phyloP scores from a whole-genome alignment of 2,113 vertebrate genomes.

The Australoheros scitulus region DNA sequence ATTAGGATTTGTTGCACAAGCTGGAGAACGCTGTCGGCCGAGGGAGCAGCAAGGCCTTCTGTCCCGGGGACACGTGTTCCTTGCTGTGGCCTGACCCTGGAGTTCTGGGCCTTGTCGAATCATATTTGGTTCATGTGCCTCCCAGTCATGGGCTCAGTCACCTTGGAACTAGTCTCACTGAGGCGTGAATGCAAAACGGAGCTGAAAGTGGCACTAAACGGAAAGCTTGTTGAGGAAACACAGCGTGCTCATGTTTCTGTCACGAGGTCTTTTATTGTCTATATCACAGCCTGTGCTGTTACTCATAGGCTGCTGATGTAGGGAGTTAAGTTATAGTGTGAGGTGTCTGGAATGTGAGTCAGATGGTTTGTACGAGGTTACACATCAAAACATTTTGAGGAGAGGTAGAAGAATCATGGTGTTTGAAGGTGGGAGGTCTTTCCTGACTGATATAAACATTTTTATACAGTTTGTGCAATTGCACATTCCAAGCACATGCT shows the following conservation, averaged over 20 bases:
- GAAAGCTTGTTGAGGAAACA: conserved; percentile 39
- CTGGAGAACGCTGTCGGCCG: conserved; percentile 45
- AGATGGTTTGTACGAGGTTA: not conserved
- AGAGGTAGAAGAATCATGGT: not conserved
- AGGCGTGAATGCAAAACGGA: conserved; percentile 23
- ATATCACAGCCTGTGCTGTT: not conserved
- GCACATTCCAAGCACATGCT: not conserved
- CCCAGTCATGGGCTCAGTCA: conserved; percentile 46
- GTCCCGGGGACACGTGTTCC: conserved; percentile 59
- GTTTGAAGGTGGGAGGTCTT: not conserved
- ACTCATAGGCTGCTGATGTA: not conserved
- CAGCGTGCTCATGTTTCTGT: not conserved
- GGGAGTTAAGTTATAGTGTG: not conserved
- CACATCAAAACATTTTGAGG: not conserved
- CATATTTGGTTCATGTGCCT: conserved; percentile 65
- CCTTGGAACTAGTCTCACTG: conserved; percentile 30
- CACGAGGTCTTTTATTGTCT: not conserved
- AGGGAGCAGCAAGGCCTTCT: conserved; percentile 30
- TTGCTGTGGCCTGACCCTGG: conserved; percentile 54
- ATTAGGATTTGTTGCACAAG: conserved; percentile 72
- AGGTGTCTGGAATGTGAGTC: not conserved
- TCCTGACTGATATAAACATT: not conserved
- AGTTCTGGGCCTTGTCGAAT: conserved; percentile 64
- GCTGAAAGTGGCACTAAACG: conserved; percentile 37
- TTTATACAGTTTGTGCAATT: not conserved